Evolutionary conservation across 2,888 invertebrate genomes (phyloP), one percentile per base, ranked within the genome.

Genomic region (Creontiades dilutus): DNA sequence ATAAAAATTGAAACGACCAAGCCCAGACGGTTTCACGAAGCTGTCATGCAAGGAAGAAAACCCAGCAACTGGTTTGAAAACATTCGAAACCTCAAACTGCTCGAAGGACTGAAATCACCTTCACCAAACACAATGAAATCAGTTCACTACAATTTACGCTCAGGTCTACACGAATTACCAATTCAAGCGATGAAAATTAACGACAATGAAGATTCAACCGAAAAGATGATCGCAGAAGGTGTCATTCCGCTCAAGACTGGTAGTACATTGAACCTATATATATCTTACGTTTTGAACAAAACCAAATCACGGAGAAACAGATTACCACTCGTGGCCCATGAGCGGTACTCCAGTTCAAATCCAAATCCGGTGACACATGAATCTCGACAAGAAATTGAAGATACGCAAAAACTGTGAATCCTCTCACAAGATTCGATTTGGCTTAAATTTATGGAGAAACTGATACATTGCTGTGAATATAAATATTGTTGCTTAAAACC

Each of bases 191-290:
- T n/a, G 7, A 23, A 2, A 1, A 52, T 5, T 23, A 27, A 82
- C 47, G 52, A 82, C 0, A 46, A 81, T 81, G n/a, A 81, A n/a
- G 52, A 52, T 23, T 13, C n/a, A 0, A 82, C 82, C 13, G 88
- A 88, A 55, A 88, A 68, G 37, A 88, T 88, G 88, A 55, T 88
- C 1, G 88, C 88, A 16, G 88, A 88, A 55, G 88, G 88, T 4
- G 52, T 55, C 27, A 80, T 88, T 37, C 88, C 88, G 0, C 80
- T 88, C 27, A 88, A 88, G 19, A 78, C 78, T 11, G 88, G 88
- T 0, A 88, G 88, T 37, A 16, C 52, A 1, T 28, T 88, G 11
- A 88, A 88, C 23, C 52, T 88, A 13, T 88, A 88, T 80, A 88
- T 88, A 16, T 88, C 88, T 0, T 88, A 88, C 88, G 80, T 88